Conservation (phyloP, 2,888 invertebrate species). For the Synanthedon andrenaeformis region DNA sequence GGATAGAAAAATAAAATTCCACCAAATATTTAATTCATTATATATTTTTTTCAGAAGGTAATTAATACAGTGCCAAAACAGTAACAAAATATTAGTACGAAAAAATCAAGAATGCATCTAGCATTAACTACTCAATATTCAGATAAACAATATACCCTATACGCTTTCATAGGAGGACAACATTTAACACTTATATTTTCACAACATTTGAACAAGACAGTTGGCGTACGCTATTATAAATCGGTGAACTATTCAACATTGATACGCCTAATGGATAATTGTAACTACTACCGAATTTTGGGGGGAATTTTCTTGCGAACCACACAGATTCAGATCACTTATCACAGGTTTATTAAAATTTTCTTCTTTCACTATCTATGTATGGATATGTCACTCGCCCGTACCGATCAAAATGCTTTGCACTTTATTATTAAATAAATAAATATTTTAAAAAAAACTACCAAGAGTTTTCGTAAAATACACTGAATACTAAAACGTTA, state of each 20-base stretch:
- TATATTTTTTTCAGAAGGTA: constrained; percentile 71
- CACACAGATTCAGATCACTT: too few relatives aligned
- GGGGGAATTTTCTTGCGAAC: constrained; percentile 35
- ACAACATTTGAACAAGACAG: constrained; percentile 61
- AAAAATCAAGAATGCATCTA: constrained; percentile 66
- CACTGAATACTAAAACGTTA: too few relatives aligned
- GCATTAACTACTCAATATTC: constrained; percentile 61
- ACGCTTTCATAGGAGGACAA: constrained; percentile 38
- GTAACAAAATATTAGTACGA: constrained; percentile 69
- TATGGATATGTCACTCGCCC: too few relatives aligned
- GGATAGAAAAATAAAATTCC: constrained; percentile 36
- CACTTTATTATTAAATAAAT: too few relatives aligned
- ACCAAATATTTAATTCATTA: constrained; percentile 54
- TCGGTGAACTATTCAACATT: constrained; percentile 61
- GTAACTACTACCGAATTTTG: constrained; percentile 34
- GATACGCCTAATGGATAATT: constrained; percentile 58
- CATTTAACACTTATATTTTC: constrained; percentile 58
- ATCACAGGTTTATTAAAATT: too few relatives aligned
- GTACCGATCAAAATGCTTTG: too few relatives aligned
- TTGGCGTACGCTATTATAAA: constrained; percentile 44
- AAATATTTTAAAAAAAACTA: too few relatives aligned
- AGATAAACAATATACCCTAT: constrained; percentile 48
- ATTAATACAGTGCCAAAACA: constrained; percentile 71
- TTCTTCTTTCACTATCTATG: too few relatives aligned
- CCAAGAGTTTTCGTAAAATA: too few relatives aligned